Evolutionary conservation across 2,888 invertebrate genomes (phyloP).

Genomic region (Miltochrista miniata): DNA sequence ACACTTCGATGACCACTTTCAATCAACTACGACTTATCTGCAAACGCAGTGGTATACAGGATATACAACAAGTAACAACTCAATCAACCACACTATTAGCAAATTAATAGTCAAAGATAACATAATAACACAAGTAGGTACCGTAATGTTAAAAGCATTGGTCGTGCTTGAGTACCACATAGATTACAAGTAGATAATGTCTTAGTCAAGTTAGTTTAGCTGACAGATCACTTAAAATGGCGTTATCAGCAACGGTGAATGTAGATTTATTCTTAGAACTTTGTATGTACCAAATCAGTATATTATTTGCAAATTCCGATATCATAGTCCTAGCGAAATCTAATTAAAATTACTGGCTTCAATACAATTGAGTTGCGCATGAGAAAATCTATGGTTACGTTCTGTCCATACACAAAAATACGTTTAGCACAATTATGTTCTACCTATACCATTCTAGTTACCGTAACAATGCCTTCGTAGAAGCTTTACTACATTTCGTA

Average conservation of each 20-base stretch:
- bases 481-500: no score
- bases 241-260: slow-evolving; percentile 7
- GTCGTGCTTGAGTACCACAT: slow-evolving; percentile 44
- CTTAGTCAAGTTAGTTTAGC: slow-evolving; percentile 47
- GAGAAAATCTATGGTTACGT: no score
- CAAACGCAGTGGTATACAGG: no score
- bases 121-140: slow-evolving; percentile 18
- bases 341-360: no score
- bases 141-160: slow-evolving; percentile 41
- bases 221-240: slow-evolving; percentile 33
- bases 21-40: no score
- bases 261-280: background rate
- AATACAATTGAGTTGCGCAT: no score
- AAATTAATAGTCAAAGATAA: slow-evolving; percentile 22
- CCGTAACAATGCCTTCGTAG: no score
- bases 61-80: slow-evolving; percentile 5
- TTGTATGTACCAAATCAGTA: background rate
- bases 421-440: no score
- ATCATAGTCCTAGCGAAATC: no score
- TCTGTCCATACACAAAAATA: no score
- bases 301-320: no score
- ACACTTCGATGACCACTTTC: background rate
- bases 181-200: slow-evolving; percentile 55
- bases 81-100: slow-evolving; percentile 31
- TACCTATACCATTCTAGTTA: no score